Conservation (phyloP, 2,797 vertebrate species). For the Aphelocoma californica region DNA sequence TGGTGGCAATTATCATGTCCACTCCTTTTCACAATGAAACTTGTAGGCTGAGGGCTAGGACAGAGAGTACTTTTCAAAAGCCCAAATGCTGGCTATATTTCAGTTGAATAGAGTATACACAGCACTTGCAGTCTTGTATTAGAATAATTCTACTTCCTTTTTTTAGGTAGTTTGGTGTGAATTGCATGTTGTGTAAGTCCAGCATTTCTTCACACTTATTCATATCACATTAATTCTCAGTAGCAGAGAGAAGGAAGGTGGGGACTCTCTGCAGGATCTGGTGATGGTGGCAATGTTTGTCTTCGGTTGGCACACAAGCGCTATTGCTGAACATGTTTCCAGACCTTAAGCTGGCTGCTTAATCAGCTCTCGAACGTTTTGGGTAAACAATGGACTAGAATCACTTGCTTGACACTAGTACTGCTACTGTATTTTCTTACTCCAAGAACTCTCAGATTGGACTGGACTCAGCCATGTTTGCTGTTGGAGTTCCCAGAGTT, state of each 20-base stretch:
- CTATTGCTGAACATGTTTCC: not conserved
- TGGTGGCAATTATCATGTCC: fast-evolving
- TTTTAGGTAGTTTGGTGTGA: not conserved
- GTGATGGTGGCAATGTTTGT: not conserved
- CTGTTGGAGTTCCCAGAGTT: conserved; percentile 2
- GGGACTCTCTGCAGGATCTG: not conserved
- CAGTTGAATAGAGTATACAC: no score
- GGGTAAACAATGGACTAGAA: not conserved
- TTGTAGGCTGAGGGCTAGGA: not conserved
- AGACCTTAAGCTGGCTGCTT: not conserved
- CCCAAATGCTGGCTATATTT: fast-evolving
- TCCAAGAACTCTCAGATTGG: not conserved
- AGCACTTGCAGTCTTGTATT: not conserved
- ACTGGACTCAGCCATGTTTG: not conserved
- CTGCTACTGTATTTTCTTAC: not conserved
- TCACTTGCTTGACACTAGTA: not conserved
- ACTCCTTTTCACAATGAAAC: not conserved
- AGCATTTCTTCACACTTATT: not conserved
- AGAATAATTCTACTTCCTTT: not conserved
- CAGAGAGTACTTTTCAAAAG: not conserved
- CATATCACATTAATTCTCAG: not conserved
- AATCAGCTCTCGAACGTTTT: not conserved
- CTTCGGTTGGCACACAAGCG: not conserved
- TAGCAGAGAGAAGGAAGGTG: not conserved
- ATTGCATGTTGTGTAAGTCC: not conserved